These are phyloP conservation scores for Orycteropus afer DNA, from an alignment of 2,113 vertebrate genomes.

Conservation along the genomic window DNA sequence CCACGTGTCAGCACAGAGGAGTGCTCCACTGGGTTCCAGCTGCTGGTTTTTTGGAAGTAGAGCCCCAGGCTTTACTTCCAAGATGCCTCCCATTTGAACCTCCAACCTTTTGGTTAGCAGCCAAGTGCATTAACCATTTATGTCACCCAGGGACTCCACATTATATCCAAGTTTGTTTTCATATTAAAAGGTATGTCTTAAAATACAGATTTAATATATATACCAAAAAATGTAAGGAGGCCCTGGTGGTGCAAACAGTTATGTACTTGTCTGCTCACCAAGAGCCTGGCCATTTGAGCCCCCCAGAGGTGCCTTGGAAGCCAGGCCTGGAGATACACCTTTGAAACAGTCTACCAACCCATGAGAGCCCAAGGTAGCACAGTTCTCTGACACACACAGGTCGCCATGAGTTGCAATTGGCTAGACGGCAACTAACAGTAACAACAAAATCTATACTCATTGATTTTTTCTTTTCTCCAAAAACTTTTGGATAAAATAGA, in stretches of 20 bases:
- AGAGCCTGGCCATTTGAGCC: background rate
- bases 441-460: background rate
- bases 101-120: background rate
- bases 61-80: background rate
- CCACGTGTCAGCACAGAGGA: background rate
- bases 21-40: background rate
- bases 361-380: background rate
- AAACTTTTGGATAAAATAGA: background rate
- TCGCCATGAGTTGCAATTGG: background rate
- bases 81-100: background rate
- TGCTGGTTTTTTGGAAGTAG: background rate
- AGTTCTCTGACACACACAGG: background rate
- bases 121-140: background rate
- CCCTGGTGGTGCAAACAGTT: background rate
- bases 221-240: background rate
- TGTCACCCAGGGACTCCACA: background rate
- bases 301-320: background rate
- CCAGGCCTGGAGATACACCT: background rate
- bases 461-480: background rate
- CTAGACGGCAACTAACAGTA: background rate
- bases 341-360: background rate
- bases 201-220: background rate
- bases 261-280: background rate
- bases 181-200: background rate
- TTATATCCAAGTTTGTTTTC: background rate